Evolutionary conservation across 2,888 invertebrate species (phyloP), one percentile per base, ranked within the genome.

Genomic region (Panzeria rudis): DNA sequence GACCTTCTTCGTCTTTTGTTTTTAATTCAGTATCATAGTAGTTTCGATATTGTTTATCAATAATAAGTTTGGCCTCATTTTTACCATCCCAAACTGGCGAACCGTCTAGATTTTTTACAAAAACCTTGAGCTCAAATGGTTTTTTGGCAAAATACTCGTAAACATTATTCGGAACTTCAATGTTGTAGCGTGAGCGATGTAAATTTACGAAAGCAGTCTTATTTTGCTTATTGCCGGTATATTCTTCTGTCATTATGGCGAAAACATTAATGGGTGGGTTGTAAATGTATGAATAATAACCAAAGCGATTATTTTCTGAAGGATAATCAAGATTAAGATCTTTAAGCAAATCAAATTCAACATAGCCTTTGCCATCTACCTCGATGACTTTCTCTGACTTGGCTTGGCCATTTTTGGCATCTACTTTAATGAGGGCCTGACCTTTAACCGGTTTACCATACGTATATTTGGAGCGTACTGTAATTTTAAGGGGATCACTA

Each of bases 121-220:
- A 95, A 17, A 95, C 91, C 94, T 96, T 97, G 59, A 97, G 96
- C 32, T 95, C 95, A 90, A 97, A 98, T 85, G 96, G 95, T 68
- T 98, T 94, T 23, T 96, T 97, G 2, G 98, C 97, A 91, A 97
- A 97, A 93, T 97, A 98, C 87, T 96, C 95, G 87, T 96, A 96
- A 0, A 97, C 96, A 8, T 97, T 96, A 89, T 96, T 95, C 47
- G 98, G 95, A 61, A 96, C 93, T 83, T 96, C 95, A 92, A 97
- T 94, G 88, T 95, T 95, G 89, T 96, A 95, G 86, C 95, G 94
- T 89, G 96, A 94, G 85, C 95, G 95, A 91, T 97, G 97, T 29
- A 98, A 93, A 81, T 95, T 94, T 64, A 98, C 93, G 86, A 96
- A 94, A 9, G 95, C 94, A 0, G 96, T 94, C 23, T 95, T 93